Evolutionary conservation across 2,888 invertebrate genomes (phyloP).

Genomic region (Fabriciana adippe): DNA sequence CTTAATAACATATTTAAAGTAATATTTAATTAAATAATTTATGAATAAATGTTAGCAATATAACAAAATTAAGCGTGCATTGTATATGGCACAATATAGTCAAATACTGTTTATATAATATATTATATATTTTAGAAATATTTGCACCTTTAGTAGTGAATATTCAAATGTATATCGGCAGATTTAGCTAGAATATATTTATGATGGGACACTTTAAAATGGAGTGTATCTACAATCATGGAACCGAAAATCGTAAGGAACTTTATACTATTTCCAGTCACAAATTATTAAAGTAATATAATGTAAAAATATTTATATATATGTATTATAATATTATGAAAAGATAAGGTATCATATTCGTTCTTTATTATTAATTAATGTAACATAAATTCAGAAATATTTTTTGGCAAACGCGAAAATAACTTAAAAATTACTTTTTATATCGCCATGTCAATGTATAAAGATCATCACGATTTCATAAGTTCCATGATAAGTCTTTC

Average conservation of each 20-base stretch:
- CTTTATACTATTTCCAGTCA: conserved; percentile 14
- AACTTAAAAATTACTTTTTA: neutral
- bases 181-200: conserved; percentile 72
- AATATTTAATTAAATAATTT: neutral
- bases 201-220: conserved; percentile 53
- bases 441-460: conserved; percentile 9
- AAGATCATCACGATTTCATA: conserved; percentile 21
- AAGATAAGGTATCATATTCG: too few relatives aligned
- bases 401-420: neutral
- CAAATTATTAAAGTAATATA: neutral
- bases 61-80: conserved; percentile 67
- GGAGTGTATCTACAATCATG: conserved; percentile 41
- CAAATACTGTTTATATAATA: conserved; percentile 72
- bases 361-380: neutral
- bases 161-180: conserved; percentile 77
- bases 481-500: conserved; percentile 24
- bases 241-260: conserved; percentile 21
- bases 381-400: neutral
- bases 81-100: conserved; percentile 77
- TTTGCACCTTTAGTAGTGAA: conserved; percentile 81
- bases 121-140: conserved; percentile 79
- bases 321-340: too few relatives aligned
- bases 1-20: too few relatives aligned
- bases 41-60: conserved; percentile 26
- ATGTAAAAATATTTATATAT: neutral